Percentiles rank a stretch among this genome's conserved stretches.
phyloP scores from a whole-genome alignment of 2,888 invertebrate species.

The Euzetes globulus region DNA sequence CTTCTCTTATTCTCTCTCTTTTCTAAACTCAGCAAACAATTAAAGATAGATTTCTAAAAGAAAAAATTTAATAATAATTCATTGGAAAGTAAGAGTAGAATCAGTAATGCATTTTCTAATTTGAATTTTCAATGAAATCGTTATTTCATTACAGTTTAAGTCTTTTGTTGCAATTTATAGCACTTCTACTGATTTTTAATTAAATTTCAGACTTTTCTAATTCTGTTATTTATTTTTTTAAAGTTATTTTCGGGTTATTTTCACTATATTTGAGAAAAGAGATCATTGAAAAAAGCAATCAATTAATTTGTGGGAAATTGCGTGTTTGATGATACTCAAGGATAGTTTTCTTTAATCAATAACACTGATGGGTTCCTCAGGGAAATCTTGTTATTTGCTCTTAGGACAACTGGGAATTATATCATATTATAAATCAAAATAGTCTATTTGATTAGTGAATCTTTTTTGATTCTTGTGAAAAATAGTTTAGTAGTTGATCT shows the following conservation, averaged over 20 bases:
- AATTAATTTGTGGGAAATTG: neutral
- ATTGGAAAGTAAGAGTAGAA: neutral
- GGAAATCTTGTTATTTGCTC: too few relatives aligned
- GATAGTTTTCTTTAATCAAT: too few relatives aligned
- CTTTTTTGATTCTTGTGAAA: too few relatives aligned
- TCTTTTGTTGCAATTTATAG: conserved; percentile 21
- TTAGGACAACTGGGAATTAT: too few relatives aligned
- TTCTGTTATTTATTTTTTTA: neutral
- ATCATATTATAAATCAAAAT: too few relatives aligned
- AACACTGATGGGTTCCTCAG: too few relatives aligned
- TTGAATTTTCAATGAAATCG: neutral
- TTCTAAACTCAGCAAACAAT: neutral
- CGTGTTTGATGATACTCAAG: too few relatives aligned
- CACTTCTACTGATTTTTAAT: neutral
- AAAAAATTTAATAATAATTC: neutral
- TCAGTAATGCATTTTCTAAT: neutral
- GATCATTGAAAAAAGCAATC: neutral
- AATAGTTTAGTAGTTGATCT: too few relatives aligned
- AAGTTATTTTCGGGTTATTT: neutral
- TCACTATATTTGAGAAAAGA: neutral
- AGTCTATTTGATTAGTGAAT: too few relatives aligned
- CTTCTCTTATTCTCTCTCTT: neutral
- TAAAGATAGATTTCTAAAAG: neutral
- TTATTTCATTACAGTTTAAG: neutral
- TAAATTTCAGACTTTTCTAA: neutral